Evolutionary conservation across 2,113 vertebrate genomes (phyloP), one percentile per base, ranked within the genome.

Genomic region (Malurus cyaneus): DNA sequence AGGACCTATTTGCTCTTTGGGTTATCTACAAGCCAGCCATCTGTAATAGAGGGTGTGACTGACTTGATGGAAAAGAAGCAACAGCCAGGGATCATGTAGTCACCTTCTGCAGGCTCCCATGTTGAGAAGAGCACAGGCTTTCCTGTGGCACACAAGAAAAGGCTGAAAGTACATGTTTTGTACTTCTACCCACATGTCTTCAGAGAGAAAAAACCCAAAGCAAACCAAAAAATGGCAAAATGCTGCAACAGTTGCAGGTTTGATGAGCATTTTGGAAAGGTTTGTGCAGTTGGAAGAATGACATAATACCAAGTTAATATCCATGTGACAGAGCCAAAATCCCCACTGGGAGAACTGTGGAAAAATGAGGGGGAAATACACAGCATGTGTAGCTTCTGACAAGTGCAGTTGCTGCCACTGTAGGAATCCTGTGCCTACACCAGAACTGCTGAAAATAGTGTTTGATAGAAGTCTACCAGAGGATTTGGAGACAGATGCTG

Each of bases 41-140:
- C 85, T 88, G 44, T 86, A 62, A 44, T 29, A 67, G 66, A 91
- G 62, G 25, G 89, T 91, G 66, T 91, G 90, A 95, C 70, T 39
- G 60, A 52, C 54, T 82, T 73, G 81, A 21, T 6, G 26, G 79
- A 87, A 94, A 93, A 93, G 47, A 52, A 94, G 49, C 72, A 86
- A 81, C 72, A 95, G 47, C 81, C 53, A 73, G 31, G 57, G 72
- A 77, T 60, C 10, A 14, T 2, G 19, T 28, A 87, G 46, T 88
- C 76, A 46, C 65, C 44, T 80, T 89, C 73, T 64, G 47, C 29
- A 41, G 65, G 36, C 59, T 80, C 18, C 36, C 4, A 20, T 12
- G 29, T 8, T 73, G 44, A 70, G 36, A 61, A 60, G 42, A 62
- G 39, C 61, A 47, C 4, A 18, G 74, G 36, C 32, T 86, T 93